Percentiles rank a stretch among this genome's conserved stretches.
Conservation (phyloP, 2,797 vertebrate genomes). For the Manis crassicaudata region DNA sequence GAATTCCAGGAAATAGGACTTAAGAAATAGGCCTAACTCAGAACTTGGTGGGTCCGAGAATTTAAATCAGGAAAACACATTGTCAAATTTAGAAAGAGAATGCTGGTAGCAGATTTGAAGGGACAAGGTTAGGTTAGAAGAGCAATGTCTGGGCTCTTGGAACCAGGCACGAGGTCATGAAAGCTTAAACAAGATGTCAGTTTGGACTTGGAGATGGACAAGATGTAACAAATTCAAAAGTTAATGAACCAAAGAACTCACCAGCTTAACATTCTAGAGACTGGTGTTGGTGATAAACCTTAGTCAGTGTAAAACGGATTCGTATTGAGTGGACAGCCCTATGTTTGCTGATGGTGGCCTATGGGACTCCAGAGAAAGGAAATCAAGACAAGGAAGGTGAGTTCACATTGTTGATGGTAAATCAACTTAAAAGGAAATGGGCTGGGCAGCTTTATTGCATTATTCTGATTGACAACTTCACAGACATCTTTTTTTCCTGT, state of each 20-base stretch:
- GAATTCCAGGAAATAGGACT: not conserved
- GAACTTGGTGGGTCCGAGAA: not conserved
- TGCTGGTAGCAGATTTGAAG: not conserved
- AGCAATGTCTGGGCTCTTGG: not conserved
- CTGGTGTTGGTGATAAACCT: not conserved
- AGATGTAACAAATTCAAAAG: not conserved
- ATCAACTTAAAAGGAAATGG: not conserved
- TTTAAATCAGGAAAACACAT: not conserved
- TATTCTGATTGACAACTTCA: not conserved
- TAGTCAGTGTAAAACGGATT: not conserved
- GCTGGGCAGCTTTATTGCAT: not conserved
- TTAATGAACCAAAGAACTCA: not conserved
- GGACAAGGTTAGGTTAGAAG: not conserved
- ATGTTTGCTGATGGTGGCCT: not conserved
- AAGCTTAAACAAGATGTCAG: not conserved
- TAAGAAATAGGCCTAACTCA: not conserved
- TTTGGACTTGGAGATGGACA: not conserved
- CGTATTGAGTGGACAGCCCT: not conserved
- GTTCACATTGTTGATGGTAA: not conserved
- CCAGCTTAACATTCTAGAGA: not conserved
- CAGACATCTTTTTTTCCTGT: not conserved
- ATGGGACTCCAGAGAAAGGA: not conserved
- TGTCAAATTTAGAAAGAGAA: slow-evolving; percentile 1
- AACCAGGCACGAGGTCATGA: slow-evolving; percentile 14
- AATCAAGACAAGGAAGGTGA: not conserved